These are phyloP conservation scores for Sturnus vulgaris DNA, from an alignment of 2,113 vertebrate genomes.

Conservation along the genomic window DNA sequence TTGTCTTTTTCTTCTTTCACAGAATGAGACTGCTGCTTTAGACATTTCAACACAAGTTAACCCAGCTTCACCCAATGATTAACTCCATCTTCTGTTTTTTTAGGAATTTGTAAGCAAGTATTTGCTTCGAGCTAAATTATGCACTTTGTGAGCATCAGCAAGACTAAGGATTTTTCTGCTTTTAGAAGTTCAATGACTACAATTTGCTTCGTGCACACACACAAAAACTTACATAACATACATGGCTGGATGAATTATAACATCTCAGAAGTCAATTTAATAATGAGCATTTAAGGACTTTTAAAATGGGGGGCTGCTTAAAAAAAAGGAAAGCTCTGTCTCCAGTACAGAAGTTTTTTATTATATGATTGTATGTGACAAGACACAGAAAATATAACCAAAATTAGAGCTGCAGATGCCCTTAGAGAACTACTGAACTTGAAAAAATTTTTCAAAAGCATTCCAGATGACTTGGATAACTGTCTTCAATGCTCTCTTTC, in stretches of 20 bases:
- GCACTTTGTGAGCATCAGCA: neutral
- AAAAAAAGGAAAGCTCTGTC: neutral
- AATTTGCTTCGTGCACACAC: neutral
- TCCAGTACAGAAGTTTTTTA: neutral
- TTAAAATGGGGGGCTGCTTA: neutral
- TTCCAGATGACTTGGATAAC: conserved; percentile 1
- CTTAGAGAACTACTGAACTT: neutral
- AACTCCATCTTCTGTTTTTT: neutral
- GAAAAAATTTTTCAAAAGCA: conserved; percentile 17
- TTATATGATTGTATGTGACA: neutral
- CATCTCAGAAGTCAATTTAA: neutral
- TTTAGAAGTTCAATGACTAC: neutral
- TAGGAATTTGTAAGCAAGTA: neutral
- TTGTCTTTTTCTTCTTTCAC: neutral
- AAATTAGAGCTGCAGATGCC: conserved; percentile 1
- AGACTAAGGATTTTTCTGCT: neutral
- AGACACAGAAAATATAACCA: neutral
- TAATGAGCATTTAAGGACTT: neutral
- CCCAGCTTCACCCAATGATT: neutral
- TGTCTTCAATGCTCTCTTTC: neutral
- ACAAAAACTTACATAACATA: neutral
- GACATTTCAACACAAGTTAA: neutral
- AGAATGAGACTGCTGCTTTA: neutral
- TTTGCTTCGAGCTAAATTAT: neutral
- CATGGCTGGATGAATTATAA: neutral